Evolutionary conservation across 2,797 vertebrate genomes (phyloP), one percentile per base, ranked within the genome.

Genomic region (Arvicola amphibius): DNA sequence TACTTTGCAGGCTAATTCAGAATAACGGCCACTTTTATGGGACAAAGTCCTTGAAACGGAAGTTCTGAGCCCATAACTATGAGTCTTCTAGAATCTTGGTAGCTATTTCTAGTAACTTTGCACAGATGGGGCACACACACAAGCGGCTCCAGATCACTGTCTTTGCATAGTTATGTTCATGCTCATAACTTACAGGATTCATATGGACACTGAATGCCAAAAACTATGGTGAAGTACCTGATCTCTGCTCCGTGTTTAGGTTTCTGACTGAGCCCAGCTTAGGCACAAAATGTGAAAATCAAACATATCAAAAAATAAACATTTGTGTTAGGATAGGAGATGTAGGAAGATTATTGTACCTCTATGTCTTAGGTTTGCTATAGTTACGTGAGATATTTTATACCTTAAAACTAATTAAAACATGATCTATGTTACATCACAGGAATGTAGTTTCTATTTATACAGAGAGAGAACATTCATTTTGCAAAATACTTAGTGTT

Each of bases 401-500:
- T 37, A 89, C 69, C 84, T 92, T 88, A 6, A 86, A 92, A 79
- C 87, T 71, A 88, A 74, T 56, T 86, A 79, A 63, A 91, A 91
- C 85, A 77, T 92, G 43, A 29, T 95, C 32, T 19, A 27, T 21
- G 40, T 59, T 19, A 40, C 29, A 7, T 92, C 46, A 71, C 43
- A 40, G 43, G 23, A 86, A 87, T 91, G 29, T 34, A 27, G 10
- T 89, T 74, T 95, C 56, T 84, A 53, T 65, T 83, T 71, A 71
- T 76, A 94, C 59, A 78, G 65, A 77, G 74, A 90, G 92, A 29
- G 40, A 56, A n/a, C 40, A 69, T 88, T 93, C 40, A 73, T 92
- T 81, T 85, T 93, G 16, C 63, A 76, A 91, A 65, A 56, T 90
- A 78, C 25, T 63, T 93, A 69, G 73, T 59, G 46, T 56, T 92